Evolutionary conservation across 2,888 invertebrate species (phyloP).

Genomic region (Cephus rjabovi): DNA sequence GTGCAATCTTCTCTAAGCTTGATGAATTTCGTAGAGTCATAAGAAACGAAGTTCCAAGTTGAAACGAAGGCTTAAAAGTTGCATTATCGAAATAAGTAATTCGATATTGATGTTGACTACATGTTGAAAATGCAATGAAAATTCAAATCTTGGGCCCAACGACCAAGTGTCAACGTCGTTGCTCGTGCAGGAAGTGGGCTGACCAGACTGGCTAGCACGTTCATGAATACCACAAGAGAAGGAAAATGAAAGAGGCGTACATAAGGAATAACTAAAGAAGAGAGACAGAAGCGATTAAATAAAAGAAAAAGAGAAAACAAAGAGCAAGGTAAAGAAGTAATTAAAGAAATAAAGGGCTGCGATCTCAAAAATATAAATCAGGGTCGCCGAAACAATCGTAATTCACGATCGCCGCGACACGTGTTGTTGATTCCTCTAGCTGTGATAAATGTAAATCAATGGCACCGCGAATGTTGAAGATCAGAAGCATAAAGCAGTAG

Average conservation of each 20-base stretch:
- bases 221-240: constrained; percentile 8
- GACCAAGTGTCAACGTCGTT: neutral
- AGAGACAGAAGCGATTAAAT: constrained; percentile 12
- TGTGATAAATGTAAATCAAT: constrained; percentile 35
- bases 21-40: constrained; percentile 14
- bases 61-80: neutral
- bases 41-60: constrained; percentile 9
- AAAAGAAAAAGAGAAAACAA: constrained; percentile 10
- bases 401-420: constrained; percentile 7
- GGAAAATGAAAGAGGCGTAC: constrained; percentile 13
- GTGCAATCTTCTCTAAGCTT: constrained; percentile 65
- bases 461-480: constrained; percentile 14
- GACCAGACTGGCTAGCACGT: neutral
- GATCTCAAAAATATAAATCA: constrained; percentile 16
- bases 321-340: neutral
- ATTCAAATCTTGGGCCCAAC: neutral
- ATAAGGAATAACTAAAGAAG: constrained; percentile 15
- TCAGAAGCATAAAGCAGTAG: too few relatives aligned
- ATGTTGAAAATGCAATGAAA: neutral
- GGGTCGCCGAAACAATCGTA: constrained; percentile 9
- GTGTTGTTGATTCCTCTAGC: constrained; percentile 36
- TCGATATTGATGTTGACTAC: neutral
- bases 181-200: neutral
- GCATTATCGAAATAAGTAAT: neutral
- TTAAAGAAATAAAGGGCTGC: constrained; percentile 5